Conservation (phyloP, 2,797 vertebrate species). For the Galaxias olidus region DNA sequence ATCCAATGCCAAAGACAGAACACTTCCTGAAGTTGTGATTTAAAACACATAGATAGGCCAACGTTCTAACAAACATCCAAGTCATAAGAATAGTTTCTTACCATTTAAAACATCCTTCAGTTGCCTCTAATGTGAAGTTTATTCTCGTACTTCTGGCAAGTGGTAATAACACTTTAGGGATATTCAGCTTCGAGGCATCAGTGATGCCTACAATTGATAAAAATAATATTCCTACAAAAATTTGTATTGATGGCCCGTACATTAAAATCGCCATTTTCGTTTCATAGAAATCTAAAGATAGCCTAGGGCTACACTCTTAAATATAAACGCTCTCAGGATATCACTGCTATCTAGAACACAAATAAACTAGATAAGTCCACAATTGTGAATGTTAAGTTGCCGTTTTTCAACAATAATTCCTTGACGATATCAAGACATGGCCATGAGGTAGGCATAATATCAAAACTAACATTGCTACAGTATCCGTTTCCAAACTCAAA, state of each 20-base stretch:
- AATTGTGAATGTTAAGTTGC: conserved; percentile 12
- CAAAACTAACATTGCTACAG: conserved; percentile 19
- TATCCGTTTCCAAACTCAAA: conserved; percentile 22
- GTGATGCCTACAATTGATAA: background rate
- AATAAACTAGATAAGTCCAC: too few relatives aligned
- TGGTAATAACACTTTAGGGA: conserved; percentile 89
- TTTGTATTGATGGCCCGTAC: background rate
- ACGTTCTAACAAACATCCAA: background rate
- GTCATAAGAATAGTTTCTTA: conserved; percentile 69
- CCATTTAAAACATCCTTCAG: conserved; percentile 96
- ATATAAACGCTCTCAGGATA: too few relatives aligned
- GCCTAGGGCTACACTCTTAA: too few relatives aligned
- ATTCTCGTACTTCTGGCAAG: conserved; percentile 86
- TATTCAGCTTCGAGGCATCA: background rate
- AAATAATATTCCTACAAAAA: background rate
- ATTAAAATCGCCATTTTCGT: conserved; percentile 45
- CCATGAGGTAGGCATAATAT: background rate
- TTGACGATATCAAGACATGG: background rate
- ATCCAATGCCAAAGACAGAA: background rate
- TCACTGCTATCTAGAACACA: too few relatives aligned
- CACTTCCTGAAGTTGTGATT: conserved; percentile 1
- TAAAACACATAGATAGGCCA: background rate
- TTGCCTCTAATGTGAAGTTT: conserved; percentile 92
- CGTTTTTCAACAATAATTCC: background rate
- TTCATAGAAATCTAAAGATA: background rate